Base-by-base conservation (phyloP, 2,797 vertebrate genomes). In the Phoeniculus purpureus region DNA sequence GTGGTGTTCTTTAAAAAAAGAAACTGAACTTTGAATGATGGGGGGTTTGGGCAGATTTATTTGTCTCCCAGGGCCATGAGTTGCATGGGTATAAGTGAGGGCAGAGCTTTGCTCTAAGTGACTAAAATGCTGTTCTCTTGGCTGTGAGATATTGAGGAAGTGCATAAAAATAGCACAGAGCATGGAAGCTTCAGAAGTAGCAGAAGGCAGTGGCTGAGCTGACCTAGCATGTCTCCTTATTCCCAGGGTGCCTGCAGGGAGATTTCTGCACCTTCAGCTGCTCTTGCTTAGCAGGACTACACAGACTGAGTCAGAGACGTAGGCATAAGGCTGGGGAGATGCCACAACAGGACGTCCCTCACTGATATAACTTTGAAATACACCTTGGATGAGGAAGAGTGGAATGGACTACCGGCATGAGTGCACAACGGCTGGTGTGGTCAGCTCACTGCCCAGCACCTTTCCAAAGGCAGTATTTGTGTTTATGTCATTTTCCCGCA, bases 21-120 rank as follows among this genome's bases (percentile, higher is more conserved):
- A 92, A 96, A 85, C 78, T 25, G 50, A 88, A 94, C 75, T 71
- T 71, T 48, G 75, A 90, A 56, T 5, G 26, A 73, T 87, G 56
- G 40, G 56, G 40, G 85, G 89, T 90, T 10, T 88, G 54, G 85
- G 56, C 51, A 93, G 60, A 89, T 93, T 80, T 93, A 95, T 93
- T 92, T 96, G 59, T 80, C 70, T 96, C 47, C 9, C 66, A 81
- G 89, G 89, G 77, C 56, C 62, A 23, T n/a, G 32, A 87, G 58
- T 43, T 91, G 48, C 81, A 83, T 74, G 85, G 81, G 72, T 89
- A 45, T 80, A 79, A 89, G 71, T 0, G 2, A 89, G 67, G 70
- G 75, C 34, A 88, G 60, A 68, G 47, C 15, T 73, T 91, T 66
- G 4, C 73, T 94, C 37, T 77, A 52, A 81, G 74, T 93, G 88